Conservation (phyloP, 2,888 invertebrate species). For the Plutella xylostella region DNA sequence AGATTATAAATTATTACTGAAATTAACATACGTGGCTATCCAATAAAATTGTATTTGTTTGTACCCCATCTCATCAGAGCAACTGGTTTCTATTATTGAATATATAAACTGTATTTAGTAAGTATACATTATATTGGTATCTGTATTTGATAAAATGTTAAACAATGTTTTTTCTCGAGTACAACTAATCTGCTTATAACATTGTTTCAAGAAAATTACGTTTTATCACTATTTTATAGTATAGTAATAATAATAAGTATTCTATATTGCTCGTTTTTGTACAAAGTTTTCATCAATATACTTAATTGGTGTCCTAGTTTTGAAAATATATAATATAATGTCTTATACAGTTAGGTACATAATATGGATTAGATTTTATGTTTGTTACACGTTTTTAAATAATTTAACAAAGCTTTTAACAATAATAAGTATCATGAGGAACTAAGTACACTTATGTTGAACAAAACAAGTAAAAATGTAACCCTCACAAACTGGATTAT, state of each 20-base stretch:
- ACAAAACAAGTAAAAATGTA: constrained; percentile 8
- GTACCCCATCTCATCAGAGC: constrained; percentile 65
- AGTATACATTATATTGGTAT: not conserved
- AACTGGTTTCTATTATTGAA: constrained; percentile 40
- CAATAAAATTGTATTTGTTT: constrained; percentile 48
- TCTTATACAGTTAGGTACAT: constrained; percentile 33
- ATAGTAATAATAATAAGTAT: constrained; percentile 41
- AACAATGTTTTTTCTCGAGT: constrained; percentile 34
- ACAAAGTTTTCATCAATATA: constrained; percentile 64
- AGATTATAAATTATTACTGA: constrained; percentile 29
- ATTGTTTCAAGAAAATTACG: constrained; percentile 53
- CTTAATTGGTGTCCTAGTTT: constrained; percentile 66
- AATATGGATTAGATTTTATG: constrained; percentile 33
- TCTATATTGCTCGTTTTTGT: constrained; percentile 69
- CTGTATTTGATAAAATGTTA: constrained; percentile 1
- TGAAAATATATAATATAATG: constrained; percentile 54
- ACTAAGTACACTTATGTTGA: constrained; percentile 38
- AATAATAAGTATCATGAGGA: constrained; percentile 24
- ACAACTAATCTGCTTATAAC: constrained; percentile 57
- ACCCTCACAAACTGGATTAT: not conserved
- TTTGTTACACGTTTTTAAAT: constrained; percentile 22
- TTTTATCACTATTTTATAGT: constrained; percentile 28
- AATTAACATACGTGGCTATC: constrained; percentile 46
- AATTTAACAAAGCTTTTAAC: constrained; percentile 43
- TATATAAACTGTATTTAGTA: constrained; percentile 21